phyloP scores from a whole-genome alignment of 2,797 vertebrate genomes.

The Pteronotus mesoamericanus region DNA sequence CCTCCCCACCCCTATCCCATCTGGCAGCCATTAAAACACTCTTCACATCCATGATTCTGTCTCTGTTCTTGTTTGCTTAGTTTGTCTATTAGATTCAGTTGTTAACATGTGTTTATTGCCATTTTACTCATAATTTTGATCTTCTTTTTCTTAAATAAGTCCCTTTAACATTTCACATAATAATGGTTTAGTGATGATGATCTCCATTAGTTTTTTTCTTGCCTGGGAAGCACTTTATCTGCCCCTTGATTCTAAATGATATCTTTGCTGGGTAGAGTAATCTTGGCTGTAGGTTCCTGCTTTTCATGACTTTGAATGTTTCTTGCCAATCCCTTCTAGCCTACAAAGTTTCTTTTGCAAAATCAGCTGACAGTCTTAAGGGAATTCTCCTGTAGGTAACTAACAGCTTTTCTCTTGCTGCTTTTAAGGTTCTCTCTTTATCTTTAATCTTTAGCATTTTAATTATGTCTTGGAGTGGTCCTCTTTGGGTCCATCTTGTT shows the following conservation, averaged over 20 bases:
- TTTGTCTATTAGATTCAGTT: too few species aligned
- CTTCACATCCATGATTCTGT: too few species aligned
- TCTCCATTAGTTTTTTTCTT: background rate
- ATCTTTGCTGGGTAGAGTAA: background rate
- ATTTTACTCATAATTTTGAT: too few species aligned
- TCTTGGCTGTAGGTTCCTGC: background rate
- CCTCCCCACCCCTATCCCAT: too few species aligned
- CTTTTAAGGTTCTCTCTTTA: background rate
- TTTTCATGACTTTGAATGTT: background rate
- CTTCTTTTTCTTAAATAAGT: background rate
- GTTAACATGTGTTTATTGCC: too few species aligned
- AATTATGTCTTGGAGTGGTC: background rate
- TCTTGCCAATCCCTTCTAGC: background rate
- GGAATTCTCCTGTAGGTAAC: background rate
- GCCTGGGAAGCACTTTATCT: background rate
- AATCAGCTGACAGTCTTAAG: background rate
- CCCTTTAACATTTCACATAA: background rate
- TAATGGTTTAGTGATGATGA: background rate
- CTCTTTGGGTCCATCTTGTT: background rate
- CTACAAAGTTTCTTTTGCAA: background rate
- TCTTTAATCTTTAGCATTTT: background rate
- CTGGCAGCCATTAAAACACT: too few species aligned
- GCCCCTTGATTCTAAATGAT: background rate
- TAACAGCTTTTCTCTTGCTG: background rate
- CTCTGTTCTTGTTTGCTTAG: too few species aligned